These are phyloP conservation scores for Lycaon pictus DNA, from an alignment of 2,113 vertebrate species.

Conservation along the genomic window DNA sequence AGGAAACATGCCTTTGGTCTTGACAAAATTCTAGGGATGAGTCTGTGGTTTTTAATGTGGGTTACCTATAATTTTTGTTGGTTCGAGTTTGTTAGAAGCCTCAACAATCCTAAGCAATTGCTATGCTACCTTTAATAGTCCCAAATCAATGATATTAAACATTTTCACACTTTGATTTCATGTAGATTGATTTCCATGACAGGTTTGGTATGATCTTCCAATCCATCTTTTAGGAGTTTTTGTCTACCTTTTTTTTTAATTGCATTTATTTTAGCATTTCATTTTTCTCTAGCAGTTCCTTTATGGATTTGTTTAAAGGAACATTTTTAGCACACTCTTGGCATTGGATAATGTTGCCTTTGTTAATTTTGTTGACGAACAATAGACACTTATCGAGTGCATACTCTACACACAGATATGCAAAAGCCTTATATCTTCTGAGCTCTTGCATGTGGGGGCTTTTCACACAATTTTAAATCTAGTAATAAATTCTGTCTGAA, in stretches of 20 bases:
- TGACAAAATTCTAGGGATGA: not conserved
- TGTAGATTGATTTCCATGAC: not conserved
- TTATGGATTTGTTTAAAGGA: constrained; percentile 22
- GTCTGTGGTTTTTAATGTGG: not conserved
- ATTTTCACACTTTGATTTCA: constrained; percentile 10
- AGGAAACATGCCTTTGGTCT: not conserved
- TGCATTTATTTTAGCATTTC: constrained; percentile 49
- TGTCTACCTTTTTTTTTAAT: not conserved
- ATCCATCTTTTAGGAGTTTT: constrained; percentile 23
- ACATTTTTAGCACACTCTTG: not conserved
- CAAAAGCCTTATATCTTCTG: not conserved
- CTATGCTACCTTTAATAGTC: not conserved
- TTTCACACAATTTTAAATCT: not conserved
- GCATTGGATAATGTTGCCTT: not conserved
- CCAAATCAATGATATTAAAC: not conserved
- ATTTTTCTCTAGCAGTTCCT: not conserved
- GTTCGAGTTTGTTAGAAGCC: not conserved
- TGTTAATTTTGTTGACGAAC: constrained; percentile 45
- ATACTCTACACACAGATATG: not conserved
- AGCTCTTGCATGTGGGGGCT: not conserved
- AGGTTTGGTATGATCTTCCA: not conserved
- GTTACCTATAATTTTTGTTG: not conserved
- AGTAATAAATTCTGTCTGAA: not conserved
- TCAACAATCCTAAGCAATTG: not conserved
- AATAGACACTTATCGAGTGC: not conserved